A percentile compares a stretch with the other conserved stretches of the same genome.
Evolutionary conservation across 2,113 vertebrate genomes (phyloP).

Genomic region (Pollimyrus isidori): DNA sequence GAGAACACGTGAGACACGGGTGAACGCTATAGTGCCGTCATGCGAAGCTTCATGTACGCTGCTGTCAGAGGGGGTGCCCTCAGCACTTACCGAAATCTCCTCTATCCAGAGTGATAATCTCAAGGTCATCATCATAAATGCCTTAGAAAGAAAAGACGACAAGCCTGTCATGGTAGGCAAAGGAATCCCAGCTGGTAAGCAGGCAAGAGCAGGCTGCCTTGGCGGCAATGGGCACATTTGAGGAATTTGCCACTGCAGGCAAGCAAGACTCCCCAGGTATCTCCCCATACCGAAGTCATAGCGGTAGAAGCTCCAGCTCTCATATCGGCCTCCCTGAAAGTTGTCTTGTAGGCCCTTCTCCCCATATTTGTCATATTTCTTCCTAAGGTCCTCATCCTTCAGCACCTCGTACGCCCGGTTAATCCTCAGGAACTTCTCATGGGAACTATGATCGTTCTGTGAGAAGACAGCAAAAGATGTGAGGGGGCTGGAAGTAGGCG

Average conservation of each 20-base stretch:
- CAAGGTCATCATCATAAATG: slow-evolving; percentile 94
- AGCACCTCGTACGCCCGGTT: slow-evolving; percentile 94
- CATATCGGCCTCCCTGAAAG: slow-evolving; percentile 78
- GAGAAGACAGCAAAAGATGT: background rate
- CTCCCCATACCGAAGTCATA: slow-evolving; percentile 84
- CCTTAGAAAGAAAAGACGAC: slow-evolving; percentile 56
- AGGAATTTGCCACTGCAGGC: background rate
- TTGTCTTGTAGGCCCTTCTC: slow-evolving; percentile 89
- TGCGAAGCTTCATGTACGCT: background rate
- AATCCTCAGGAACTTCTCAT: slow-evolving; percentile 89
- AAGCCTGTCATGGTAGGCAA: background rate
- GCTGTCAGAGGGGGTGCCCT: background rate
- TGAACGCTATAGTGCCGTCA: background rate
- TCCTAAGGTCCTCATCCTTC: slow-evolving; percentile 90
- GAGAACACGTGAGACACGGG: slow-evolving; percentile 8
- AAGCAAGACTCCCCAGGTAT: background rate
- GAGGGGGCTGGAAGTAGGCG: background rate
- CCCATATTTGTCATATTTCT: slow-evolving; percentile 97
- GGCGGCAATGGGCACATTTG: background rate
- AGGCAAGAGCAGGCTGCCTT: background rate
- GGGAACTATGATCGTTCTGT: slow-evolving; percentile 80
- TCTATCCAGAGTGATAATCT: slow-evolving; percentile 92
- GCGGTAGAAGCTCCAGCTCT: slow-evolving; percentile 93
- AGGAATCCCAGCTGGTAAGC: background rate
- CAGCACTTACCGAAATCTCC: slow-evolving; percentile 88